Evolutionary conservation across 2,888 invertebrate species (phyloP).

Genomic region (Polylopha cassiicola): DNA sequence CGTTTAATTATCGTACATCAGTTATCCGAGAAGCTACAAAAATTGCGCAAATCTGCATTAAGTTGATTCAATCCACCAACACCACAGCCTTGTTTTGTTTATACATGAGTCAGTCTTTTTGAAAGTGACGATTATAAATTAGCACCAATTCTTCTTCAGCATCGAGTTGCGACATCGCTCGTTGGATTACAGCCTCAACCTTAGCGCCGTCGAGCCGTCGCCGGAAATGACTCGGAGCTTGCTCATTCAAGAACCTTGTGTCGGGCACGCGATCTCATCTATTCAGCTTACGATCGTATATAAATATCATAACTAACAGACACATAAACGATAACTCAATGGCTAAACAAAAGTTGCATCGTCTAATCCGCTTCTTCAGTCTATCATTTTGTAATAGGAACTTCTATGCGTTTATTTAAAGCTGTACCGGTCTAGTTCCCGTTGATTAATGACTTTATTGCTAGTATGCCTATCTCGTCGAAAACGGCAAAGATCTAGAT

Average conservation of each 20-base stretch:
- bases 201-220: constrained; percentile 28
- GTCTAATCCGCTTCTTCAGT: no score
- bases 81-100: constrained; percentile 46
- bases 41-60: constrained; percentile 43
- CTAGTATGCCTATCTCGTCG: no score
- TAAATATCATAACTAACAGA: constrained; percentile 14
- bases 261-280: constrained; percentile 48
- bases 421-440: no score
- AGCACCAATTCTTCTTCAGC: constrained; percentile 61
- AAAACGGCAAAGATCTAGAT: no score
- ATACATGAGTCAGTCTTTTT: constrained; percentile 60
- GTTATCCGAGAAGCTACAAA: constrained; percentile 43
- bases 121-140: constrained; percentile 71
- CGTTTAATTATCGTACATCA: constrained; percentile 44
- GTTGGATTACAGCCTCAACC: constrained; percentile 9
- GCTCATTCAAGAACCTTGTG: constrained; percentile 50
- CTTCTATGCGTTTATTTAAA: no score
- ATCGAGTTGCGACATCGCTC: constrained; percentile 56
- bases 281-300: constrained; percentile 29
- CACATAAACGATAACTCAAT: constrained; percentile 17
- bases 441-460: no score
- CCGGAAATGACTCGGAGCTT: constrained; percentile 68
- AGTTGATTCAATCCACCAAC: constrained; percentile 48
- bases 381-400: no score
- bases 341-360: no score